These are phyloP conservation scores for Astreopora myriophthalma DNA, from an alignment of 64 coral and sea anemone genomes.

Conservation along the genomic window DNA sequence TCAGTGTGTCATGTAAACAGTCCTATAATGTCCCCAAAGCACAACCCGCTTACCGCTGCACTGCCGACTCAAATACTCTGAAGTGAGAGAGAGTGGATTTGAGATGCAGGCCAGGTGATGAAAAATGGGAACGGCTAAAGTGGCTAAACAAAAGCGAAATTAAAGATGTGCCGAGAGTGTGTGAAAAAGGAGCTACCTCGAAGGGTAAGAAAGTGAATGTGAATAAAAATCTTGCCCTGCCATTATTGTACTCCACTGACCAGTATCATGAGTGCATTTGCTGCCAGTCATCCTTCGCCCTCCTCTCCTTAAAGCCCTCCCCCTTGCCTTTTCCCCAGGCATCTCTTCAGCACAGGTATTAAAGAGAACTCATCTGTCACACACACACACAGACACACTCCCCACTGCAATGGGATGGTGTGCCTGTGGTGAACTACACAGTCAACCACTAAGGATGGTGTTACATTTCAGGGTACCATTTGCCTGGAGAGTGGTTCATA, in stretches of 20 bases:
- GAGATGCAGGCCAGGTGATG: no score
- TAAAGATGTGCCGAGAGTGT: constrained; percentile 85
- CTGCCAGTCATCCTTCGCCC: no score
- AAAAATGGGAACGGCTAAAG: no score
- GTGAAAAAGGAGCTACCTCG: constrained; percentile 83
- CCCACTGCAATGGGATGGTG: no score
- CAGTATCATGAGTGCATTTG: no score
- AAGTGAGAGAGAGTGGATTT: background rate
- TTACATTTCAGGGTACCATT: constrained; percentile 60
- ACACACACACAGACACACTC: no score
- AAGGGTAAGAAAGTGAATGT: constrained; percentile 51
- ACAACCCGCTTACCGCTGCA: background rate
- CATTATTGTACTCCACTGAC: background rate
- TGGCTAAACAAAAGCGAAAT: background rate
- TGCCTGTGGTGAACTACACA: no score
- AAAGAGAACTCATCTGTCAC: no score
- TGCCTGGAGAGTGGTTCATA: constrained; percentile 91
- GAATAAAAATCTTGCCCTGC: background rate
- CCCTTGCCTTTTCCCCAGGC: no score
- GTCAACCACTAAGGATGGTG: no score
- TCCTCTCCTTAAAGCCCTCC: no score
- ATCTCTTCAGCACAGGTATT: no score
- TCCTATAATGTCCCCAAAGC: background rate
- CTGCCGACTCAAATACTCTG: background rate
- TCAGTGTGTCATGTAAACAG: background rate